phyloP scores from a whole-genome alignment of 2,888 invertebrate genomes.

The Cepaea hortensis region DNA sequence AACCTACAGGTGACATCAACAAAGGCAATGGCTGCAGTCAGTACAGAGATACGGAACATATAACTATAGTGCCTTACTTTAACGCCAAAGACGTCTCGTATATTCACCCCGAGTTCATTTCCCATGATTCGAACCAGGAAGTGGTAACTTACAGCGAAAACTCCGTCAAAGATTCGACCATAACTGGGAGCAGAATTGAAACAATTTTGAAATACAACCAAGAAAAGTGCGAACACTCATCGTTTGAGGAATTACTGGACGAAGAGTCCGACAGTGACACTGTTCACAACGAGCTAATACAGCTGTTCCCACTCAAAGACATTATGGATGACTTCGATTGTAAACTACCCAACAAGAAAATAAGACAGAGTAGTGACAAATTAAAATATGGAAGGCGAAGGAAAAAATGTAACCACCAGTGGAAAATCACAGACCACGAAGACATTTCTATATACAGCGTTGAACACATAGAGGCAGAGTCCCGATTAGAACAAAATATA shows the following conservation, averaged over 20 bases:
- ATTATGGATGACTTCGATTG: not conserved
- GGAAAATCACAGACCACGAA: not conserved
- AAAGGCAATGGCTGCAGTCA: not conserved
- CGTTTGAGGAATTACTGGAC: too few species aligned
- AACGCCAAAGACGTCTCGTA: constrained; percentile 12
- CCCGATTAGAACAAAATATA: not conserved
- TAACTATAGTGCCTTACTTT: constrained; percentile 10
- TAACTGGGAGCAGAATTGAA: constrained; percentile 19
- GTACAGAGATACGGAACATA: not conserved
- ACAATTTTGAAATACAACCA: not conserved
- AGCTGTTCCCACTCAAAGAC: constrained; percentile 18
- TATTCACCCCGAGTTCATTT: constrained; percentile 9
- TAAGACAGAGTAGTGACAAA: not conserved
- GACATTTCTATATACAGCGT: constrained; percentile 7
- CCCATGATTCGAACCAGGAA: not conserved
- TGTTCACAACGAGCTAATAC: not conserved
- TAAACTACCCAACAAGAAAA: not conserved
- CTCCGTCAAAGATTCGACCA: constrained; percentile 25
- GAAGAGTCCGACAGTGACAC: not conserved
- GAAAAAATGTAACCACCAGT: not conserved
- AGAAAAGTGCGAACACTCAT: not conserved
- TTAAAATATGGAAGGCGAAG: not conserved
- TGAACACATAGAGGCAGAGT: not conserved
- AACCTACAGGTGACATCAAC: not conserved
- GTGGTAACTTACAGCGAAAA: constrained; percentile 32